A percentile compares a stretch with the other conserved stretches of the same genome.
Conservation (phyloP, 2,113 vertebrate species). For the Pelmatolapia mariae region DNA sequence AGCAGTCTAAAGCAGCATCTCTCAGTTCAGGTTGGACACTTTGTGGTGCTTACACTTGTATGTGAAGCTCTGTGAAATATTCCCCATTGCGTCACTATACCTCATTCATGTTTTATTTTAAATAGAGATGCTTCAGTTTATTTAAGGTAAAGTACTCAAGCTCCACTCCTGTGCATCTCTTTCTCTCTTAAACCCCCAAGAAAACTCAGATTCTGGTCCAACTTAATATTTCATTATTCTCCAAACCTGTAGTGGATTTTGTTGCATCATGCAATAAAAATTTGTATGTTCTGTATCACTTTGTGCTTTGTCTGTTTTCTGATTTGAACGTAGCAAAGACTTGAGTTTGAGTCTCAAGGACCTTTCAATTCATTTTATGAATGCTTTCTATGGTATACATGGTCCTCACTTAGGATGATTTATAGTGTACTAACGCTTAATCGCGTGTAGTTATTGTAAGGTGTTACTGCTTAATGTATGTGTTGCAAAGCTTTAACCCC, state of each 20-base stretch:
- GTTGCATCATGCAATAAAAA: background rate
- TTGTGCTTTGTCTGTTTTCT: background rate
- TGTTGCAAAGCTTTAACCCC: background rate
- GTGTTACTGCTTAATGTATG: background rate
- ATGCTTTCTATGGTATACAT: background rate
- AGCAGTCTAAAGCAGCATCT: background rate
- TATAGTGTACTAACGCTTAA: background rate
- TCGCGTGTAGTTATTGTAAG: background rate
- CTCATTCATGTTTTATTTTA: background rate
- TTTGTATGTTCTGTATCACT: background rate
- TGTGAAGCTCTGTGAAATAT: background rate
- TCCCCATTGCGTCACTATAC: background rate
- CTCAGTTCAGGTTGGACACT: background rate
- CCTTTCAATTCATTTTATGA: background rate
- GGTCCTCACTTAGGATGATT: background rate
- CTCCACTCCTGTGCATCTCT: background rate
- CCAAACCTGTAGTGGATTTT: background rate
- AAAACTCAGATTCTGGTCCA: background rate
- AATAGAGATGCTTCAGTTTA: background rate
- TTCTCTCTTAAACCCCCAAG: background rate
- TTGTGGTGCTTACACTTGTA: background rate
- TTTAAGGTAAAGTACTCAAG: background rate
- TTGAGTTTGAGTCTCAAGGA: background rate
- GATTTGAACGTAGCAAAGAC: rapidly evolving
- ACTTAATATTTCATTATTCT: background rate